These are phyloP conservation scores for Bacillus rossius DNA, from an alignment of 1,140 invertebrate genomes.

Conservation along the genomic window DNA sequence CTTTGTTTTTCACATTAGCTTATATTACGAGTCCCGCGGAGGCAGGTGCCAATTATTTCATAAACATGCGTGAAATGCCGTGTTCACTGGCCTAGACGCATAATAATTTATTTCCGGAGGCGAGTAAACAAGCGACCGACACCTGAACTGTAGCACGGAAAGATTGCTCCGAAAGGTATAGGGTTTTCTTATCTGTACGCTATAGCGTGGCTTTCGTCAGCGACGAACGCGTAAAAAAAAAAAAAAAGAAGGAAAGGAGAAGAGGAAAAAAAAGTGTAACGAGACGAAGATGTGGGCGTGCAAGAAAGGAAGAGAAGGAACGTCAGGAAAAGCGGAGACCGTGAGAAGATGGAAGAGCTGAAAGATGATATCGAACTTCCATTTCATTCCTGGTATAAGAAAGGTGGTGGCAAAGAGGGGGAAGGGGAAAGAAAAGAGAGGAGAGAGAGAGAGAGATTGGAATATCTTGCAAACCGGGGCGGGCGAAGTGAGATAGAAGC, in stretches of 20 bases:
- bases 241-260: neutral
- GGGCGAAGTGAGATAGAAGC: too few relatives aligned
- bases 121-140: too few relatives aligned
- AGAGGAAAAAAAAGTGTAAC: neutral
- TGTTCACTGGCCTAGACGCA: too few relatives aligned
- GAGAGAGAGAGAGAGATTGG: neutral
- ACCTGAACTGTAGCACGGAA: neutral
- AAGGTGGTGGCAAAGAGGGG: conserved; percentile 19
- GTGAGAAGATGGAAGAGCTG: conserved; percentile 23
- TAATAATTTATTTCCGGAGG: too few relatives aligned
- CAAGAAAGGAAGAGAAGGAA: conserved; percentile 5
- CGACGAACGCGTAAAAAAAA: too few relatives aligned
- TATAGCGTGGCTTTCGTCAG: too few relatives aligned
- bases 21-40: too few relatives aligned
- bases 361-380: conserved; percentile 36
- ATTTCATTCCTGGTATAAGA: conserved; percentile 35
- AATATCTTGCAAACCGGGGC: too few relatives aligned
- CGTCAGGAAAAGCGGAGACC: conserved; percentile 3
- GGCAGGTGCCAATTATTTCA: too few relatives aligned
- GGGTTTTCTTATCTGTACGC: neutral
- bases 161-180: neutral
- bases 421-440: neutral
- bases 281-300: neutral
- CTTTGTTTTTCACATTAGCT: too few relatives aligned
- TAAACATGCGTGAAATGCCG: too few relatives aligned